Conservation (phyloP, 2,797 vertebrate species). For the Gallinago nigripennis region DNA sequence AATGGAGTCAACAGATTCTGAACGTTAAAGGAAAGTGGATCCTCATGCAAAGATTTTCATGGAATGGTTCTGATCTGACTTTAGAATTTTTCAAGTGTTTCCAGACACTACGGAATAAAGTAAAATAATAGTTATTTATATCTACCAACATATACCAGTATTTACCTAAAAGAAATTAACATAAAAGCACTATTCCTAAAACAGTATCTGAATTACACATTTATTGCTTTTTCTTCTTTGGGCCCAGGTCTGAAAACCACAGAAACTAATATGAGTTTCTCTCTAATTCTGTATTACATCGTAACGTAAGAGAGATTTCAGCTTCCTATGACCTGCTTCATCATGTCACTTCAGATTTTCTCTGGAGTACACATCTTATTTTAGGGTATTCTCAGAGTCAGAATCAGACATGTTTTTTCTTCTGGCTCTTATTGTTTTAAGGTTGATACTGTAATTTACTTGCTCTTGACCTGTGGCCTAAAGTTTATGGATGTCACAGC, state of each 20-base stretch:
- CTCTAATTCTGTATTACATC: background rate
- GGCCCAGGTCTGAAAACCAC: background rate
- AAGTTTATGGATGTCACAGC: background rate
- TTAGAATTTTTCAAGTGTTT: background rate
- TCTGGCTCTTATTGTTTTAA: background rate
- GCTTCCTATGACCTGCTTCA: background rate
- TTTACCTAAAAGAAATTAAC: background rate
- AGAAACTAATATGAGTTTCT: background rate
- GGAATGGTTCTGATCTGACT: background rate
- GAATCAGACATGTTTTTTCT: background rate
- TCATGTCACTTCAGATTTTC: background rate
- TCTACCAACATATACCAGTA: background rate
- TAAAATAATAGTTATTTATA: rapidly evolving
- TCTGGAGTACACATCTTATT: background rate
- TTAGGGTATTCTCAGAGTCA: background rate
- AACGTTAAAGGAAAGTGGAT: background rate
- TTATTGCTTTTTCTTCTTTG: background rate
- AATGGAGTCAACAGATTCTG: background rate
- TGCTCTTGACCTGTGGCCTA: background rate
- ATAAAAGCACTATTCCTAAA: background rate
- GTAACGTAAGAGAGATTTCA: background rate
- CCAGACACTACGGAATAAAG: too few species aligned
- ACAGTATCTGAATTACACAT: background rate
- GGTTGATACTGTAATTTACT: background rate
- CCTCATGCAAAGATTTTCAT: background rate